Evolutionary conservation across 2,113 vertebrate species (phyloP).

Genomic region (Melanocharis versteri): DNA sequence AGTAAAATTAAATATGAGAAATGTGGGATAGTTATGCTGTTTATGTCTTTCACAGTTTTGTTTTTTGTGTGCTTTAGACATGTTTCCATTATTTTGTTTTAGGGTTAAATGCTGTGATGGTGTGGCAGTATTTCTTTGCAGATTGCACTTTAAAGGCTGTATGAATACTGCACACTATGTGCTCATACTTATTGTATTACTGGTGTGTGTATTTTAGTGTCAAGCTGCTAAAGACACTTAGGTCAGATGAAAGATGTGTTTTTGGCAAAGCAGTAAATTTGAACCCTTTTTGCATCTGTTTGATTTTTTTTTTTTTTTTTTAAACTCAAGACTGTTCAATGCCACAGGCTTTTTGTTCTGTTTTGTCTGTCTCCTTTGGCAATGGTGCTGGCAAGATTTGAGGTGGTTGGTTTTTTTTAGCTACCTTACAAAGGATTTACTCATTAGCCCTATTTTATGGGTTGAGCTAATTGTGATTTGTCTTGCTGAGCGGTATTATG

Average conservation of each 20-base stretch:
- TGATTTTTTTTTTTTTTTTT: not conserved
- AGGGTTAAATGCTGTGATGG: not conserved
- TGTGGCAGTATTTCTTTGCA: not conserved
- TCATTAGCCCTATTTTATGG: constrained; percentile 65
- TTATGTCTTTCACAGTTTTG: not conserved
- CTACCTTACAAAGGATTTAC: constrained; percentile 59
- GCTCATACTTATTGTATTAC: not conserved
- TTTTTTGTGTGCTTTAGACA: not conserved
- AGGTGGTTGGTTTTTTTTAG: constrained; percentile 5
- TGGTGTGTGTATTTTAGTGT: not conserved
- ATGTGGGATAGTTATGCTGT: not conserved
- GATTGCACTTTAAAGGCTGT: not conserved
- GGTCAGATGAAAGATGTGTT: not conserved
- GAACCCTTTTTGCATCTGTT: not conserved
- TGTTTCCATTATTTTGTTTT: not conserved
- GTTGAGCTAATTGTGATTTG: constrained; percentile 67
- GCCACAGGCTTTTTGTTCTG: constrained; percentile 23
- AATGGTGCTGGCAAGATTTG: constrained; percentile 10
- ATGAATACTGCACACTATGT: not conserved
- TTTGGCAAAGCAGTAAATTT: constrained; percentile 19
- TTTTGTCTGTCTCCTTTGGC: constrained; percentile 24
- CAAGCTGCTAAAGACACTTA: not conserved
- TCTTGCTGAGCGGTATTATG: constrained; percentile 64
- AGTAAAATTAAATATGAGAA: not conserved
- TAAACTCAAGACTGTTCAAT: not conserved